phyloP scores from a whole-genome alignment of 2,113 vertebrate genomes.

The Sturnus vulgaris region DNA sequence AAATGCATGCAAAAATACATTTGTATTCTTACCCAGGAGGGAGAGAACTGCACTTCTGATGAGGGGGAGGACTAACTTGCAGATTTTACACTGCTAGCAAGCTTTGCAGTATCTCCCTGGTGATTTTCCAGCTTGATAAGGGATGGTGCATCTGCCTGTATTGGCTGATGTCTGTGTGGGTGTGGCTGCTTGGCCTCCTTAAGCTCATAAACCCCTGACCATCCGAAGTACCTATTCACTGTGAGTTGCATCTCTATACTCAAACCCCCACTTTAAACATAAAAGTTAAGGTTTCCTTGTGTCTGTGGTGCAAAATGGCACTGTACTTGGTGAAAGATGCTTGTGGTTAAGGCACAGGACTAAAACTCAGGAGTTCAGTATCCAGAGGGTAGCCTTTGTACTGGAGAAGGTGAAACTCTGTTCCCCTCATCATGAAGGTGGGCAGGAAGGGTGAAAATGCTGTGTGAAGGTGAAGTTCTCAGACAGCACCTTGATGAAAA shows the following conservation, averaged over 20 bases:
- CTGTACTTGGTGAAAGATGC: neutral
- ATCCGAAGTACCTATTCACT: neutral
- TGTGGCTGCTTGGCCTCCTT: neutral
- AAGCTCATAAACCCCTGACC: neutral
- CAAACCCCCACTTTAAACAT: neutral
- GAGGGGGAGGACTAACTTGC: neutral
- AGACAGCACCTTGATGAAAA: neutral
- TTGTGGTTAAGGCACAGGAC: conserved; percentile 20
- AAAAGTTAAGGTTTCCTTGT: neutral
- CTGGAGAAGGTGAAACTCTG: neutral
- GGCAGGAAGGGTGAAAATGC: neutral
- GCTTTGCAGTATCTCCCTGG: neutral
- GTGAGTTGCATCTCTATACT: rapidly evolving
- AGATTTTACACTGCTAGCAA: neutral
- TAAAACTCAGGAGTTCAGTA: neutral
- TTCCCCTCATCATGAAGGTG: neutral
- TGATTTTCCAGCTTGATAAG: neutral
- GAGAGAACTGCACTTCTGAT: neutral
- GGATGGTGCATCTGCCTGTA: neutral
- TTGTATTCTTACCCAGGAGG: neutral
- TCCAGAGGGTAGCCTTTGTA: neutral
- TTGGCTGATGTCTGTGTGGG: neutral
- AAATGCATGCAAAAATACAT: neutral
- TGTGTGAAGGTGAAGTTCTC: neutral
- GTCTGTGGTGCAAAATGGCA: conserved; percentile 1